A percentile compares a stretch with the other conserved stretches of the same genome.
phyloP scores from a whole-genome alignment of 35 echinoderm and acorn worm species.

The Patiria miniata region DNA sequence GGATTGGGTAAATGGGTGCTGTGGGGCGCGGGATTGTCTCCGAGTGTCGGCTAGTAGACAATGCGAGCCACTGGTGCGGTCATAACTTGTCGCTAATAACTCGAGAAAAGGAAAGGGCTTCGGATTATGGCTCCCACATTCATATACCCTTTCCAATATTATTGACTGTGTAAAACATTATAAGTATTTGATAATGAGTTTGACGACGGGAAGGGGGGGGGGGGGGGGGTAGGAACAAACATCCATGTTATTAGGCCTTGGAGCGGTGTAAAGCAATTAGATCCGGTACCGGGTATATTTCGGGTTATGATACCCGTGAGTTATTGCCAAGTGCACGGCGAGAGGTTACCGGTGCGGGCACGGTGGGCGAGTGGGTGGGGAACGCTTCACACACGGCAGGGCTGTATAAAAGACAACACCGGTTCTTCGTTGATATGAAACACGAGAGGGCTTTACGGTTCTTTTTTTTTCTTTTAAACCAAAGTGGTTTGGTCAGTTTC shows the following conservation, averaged over 20 bases:
- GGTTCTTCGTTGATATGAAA: no score
- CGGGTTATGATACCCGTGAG: constrained; percentile 6
- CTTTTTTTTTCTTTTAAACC: no score
- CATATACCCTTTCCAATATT: background rate
- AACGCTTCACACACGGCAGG: no score
- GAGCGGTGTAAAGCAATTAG: constrained; percentile 23
- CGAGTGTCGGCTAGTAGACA: constrained; percentile 1
- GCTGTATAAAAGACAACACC: no score
- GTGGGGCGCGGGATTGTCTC: background rate
- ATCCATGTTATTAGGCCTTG: background rate
- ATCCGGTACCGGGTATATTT: background rate
- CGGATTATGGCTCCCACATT: background rate
- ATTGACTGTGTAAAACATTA: background rate
- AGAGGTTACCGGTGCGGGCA: background rate
- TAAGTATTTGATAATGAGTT: background rate
- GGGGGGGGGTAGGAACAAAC: no score
- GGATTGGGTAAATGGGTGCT: background rate
- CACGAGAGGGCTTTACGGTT: no score
- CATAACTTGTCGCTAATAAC: background rate
- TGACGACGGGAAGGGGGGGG: background rate
- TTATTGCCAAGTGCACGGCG: constrained; percentile 4
- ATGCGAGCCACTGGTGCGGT: background rate
- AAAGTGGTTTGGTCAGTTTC: no score
- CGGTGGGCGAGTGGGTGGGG: no score
- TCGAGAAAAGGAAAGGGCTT: background rate